Conservation (phyloP, 2,888 invertebrate species). For the Brachypterus glaber region DNA sequence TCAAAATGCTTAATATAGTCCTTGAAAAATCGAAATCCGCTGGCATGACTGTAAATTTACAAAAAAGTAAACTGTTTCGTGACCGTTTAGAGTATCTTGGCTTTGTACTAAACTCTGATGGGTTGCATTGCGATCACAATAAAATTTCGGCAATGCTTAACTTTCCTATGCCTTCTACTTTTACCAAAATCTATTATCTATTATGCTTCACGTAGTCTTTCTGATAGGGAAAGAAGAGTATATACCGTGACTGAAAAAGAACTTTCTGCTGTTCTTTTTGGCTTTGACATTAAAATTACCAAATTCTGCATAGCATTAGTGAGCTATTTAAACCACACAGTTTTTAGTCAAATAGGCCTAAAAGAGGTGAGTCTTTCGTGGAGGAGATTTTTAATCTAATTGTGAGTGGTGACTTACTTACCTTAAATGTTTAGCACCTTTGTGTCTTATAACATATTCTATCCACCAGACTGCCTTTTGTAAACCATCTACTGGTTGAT, state of each 20-base stretch:
- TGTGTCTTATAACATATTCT: constrained; percentile 42
- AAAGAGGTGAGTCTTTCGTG: too few species aligned
- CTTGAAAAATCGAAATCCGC: neutral
- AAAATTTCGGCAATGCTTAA: too few species aligned
- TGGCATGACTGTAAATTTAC: neutral
- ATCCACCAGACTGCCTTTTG: constrained; percentile 33
- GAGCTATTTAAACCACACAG: too few species aligned
- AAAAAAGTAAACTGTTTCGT: neutral
- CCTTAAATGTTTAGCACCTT: constrained; percentile 25
- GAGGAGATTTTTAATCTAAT: too few species aligned
- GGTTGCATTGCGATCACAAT: too few species aligned
- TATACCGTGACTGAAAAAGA: constrained; percentile 23
- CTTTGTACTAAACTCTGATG: constrained; percentile 20
- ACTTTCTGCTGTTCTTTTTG: constrained; percentile 20
- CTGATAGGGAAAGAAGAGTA: constrained; percentile 12
- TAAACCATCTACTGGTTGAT: constrained; percentile 22
- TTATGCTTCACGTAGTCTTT: constrained; percentile 14
- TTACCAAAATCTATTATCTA: constrained; percentile 22
- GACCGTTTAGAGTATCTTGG: constrained; percentile 25
- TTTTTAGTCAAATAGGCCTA: too few species aligned
- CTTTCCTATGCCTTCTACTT: constrained; percentile 21
- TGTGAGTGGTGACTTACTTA: too few species aligned
- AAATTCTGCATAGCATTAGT: too few species aligned
- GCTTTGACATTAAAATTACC: too few species aligned
- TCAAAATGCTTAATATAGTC: too few species aligned